Base-by-base conservation (phyloP, 2,113 vertebrate genomes). In the Anarhynchus alexandrinus region DNA sequence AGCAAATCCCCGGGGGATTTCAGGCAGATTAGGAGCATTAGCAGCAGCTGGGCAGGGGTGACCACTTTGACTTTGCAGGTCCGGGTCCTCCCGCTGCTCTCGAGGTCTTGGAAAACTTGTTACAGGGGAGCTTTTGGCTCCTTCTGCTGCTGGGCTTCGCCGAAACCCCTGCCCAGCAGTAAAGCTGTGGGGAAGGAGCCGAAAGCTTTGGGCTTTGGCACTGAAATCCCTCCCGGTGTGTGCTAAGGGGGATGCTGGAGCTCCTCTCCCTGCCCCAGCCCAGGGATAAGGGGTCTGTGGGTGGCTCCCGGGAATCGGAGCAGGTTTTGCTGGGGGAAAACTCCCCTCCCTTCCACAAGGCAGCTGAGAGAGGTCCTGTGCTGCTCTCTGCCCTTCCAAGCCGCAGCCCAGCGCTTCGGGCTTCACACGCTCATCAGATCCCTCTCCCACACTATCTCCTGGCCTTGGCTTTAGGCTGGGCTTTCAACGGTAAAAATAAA, bases 21-120 rank as follows among this genome's bases (percentile, higher is more conserved):
- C 8, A 23, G 47, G 42, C 62, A 54, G 78, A 47, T 96, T 71
- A 81, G 59, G 47, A 36, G 62, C 52, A 61, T 76, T 76, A 87
- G 51, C 45, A 30, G 76, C 88, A 76, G 61, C 92, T 80, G 69
- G 30, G 58, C 67, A 76, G 55, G 10, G 79, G 54, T 62, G 52
- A 87, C 67, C 86, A 62, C 67, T 82, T 90, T 72, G 90, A 76
- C 86, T 84, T 90, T 90, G 78, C 61, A 22, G 47, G 40, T 47
- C 49, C 23, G 18, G 55, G 57, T 30, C 62, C 64, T 80, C 73
- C 52, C 17, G 64, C 40, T 70, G 73, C 55, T 38, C 36, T 40
- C 0, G 3, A 72, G 42, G 29, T n/a, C 40, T 54, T 1, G 1
- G 54, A 40, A 71, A 45, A 52, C 36, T 71, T 30, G 29, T 67